Conservation (phyloP, 1,140 invertebrate species). For the Pseudomyrmex dendroicus region DNA sequence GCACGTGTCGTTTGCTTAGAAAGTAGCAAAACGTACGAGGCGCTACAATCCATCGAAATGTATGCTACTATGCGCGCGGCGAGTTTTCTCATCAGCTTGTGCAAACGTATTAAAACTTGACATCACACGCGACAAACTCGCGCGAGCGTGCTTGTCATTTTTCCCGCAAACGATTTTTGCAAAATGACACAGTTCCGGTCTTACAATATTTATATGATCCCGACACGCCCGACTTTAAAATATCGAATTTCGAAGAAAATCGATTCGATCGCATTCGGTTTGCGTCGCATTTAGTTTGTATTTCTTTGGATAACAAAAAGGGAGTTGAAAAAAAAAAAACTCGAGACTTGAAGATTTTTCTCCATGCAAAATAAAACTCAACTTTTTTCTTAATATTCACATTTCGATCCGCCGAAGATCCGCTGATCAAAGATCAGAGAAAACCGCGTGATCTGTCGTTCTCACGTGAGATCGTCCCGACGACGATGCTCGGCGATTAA, state of each 20-base stretch:
- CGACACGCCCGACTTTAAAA: too few species aligned
- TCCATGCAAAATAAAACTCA: background rate
- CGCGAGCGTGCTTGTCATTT: slow-evolving; percentile 3
- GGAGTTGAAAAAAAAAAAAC: too few species aligned
- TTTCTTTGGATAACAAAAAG: too few species aligned
- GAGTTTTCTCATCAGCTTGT: slow-evolving; percentile 49
- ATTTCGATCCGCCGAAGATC: background rate
- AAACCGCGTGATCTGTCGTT: background rate
- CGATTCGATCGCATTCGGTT: too few species aligned
- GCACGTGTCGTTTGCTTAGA: slow-evolving; percentile 17
- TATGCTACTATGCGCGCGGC: slow-evolving; percentile 16
- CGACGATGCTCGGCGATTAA: slow-evolving; percentile 40
- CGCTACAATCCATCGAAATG: slow-evolving; percentile 32
- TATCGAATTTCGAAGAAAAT: too few species aligned
- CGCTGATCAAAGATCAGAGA: background rate
- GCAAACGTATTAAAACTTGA: slow-evolving; percentile 36
- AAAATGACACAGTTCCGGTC: too few species aligned
- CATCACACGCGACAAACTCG: background rate
- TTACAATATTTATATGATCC: too few species aligned
- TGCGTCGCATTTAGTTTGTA: too few species aligned
- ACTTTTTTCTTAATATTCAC: background rate
- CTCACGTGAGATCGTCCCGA: background rate
- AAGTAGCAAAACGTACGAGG: slow-evolving; percentile 9
- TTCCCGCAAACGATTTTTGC: background rate
- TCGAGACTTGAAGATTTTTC: too few species aligned